phyloP scores from a whole-genome alignment of 2,797 vertebrate genomes.

The Champsocephalus gunnari region DNA sequence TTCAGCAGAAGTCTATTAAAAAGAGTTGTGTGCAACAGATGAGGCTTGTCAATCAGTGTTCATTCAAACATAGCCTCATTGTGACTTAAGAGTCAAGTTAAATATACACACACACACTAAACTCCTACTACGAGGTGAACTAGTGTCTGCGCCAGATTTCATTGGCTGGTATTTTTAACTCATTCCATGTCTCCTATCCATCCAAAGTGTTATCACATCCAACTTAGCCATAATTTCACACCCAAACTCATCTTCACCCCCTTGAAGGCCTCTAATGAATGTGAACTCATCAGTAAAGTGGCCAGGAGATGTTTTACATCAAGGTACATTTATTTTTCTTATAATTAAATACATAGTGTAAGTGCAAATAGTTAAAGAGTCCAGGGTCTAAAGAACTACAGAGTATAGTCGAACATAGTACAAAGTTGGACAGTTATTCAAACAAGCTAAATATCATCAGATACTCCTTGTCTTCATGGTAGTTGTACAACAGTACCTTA shows the following conservation, averaged over 20 bases:
- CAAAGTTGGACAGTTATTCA: slow-evolving; percentile 95
- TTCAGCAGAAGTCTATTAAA: slow-evolving; percentile 64
- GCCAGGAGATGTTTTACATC: slow-evolving; percentile 85
- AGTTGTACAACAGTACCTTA: slow-evolving; percentile 91
- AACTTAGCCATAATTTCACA: slow-evolving; percentile 40
- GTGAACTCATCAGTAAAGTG: slow-evolving; percentile 48
- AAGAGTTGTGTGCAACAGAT: slow-evolving; percentile 64
- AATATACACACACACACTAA: slow-evolving; percentile 40
- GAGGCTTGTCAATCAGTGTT: slow-evolving; percentile 55
- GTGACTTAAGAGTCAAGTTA: slow-evolving; percentile 64
- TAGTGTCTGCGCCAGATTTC: slow-evolving; percentile 53
- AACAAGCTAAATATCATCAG: slow-evolving; percentile 91
- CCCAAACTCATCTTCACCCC: slow-evolving; percentile 16
- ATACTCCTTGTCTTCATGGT: slow-evolving; percentile 93
- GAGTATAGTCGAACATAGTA: slow-evolving; percentile 95
- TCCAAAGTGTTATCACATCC: slow-evolving; percentile 51
- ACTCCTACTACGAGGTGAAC: slow-evolving; percentile 30
- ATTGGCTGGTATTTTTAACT: slow-evolving; percentile 71
- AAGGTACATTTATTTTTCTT: slow-evolving; percentile 99
- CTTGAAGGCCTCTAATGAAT: slow-evolving; percentile 18
- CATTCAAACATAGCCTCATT: slow-evolving; percentile 55
- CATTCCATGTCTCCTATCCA: slow-evolving; percentile 52
- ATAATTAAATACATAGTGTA: slow-evolving; percentile 97
- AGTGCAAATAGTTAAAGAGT: slow-evolving; percentile 98
- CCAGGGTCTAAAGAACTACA: slow-evolving; percentile 96